Conservation (phyloP, 2,113 vertebrate species). For the Myotis yumanensis region DNA sequence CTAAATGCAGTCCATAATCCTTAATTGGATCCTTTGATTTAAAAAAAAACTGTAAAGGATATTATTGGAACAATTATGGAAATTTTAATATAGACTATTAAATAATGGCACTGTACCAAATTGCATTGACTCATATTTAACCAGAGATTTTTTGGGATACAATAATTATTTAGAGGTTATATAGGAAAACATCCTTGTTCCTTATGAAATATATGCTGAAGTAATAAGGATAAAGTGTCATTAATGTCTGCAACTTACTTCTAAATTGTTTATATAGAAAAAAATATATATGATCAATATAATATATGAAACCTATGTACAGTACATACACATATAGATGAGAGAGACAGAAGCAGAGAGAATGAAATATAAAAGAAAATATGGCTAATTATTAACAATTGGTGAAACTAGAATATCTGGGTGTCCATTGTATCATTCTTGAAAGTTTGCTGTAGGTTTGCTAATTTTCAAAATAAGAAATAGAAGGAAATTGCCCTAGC, state of each 20-base stretch:
- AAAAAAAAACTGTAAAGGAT: neutral
- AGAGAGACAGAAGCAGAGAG: neutral
- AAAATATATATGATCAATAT: neutral
- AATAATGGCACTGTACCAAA: neutral
- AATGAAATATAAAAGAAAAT: neutral
- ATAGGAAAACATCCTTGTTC: neutral
- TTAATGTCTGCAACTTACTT: neutral
- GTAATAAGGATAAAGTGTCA: neutral
- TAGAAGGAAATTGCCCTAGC: neutral
- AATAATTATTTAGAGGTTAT: neutral
- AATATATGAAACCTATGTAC: neutral
- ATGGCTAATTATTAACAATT: neutral
- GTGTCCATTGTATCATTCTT: neutral
- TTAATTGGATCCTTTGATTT: neutral
- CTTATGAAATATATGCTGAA: neutral
- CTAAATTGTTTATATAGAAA: neutral
- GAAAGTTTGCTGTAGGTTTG: neutral
- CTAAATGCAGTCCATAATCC: neutral
- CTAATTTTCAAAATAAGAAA: slow-evolving; percentile 41
- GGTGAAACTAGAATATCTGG: neutral
- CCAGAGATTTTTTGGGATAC: neutral
- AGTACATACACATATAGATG: neutral
- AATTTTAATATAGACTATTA: neutral
- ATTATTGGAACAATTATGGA: neutral
- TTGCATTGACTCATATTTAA: slow-evolving; percentile 32